Percentiles rank a stretch among this genome's conserved stretches.
phyloP scores from a whole-genome alignment of 2,888 invertebrate genomes.

The Schrankia costaestrigalis region DNA sequence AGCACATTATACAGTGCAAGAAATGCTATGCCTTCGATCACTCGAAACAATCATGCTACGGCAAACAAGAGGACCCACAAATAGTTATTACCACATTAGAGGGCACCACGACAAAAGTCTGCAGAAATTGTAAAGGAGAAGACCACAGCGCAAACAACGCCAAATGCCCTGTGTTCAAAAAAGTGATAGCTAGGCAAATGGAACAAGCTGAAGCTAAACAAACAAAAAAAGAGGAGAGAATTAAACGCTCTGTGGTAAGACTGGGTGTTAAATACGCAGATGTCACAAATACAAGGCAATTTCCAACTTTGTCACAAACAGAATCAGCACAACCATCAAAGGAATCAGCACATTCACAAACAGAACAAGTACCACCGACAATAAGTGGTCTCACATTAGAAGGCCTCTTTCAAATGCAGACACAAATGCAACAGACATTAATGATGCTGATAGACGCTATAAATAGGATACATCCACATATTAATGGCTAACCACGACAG shows the following conservation, averaged over 20 bases:
- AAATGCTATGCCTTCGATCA: conserved; percentile 9
- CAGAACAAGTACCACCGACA: conserved; percentile 4
- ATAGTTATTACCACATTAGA: conserved; percentile 7
- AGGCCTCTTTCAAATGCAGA: no score
- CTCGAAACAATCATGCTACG: conserved; percentile 9
- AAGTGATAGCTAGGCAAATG: conserved; percentile 8
- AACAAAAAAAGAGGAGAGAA: conserved; percentile 7
- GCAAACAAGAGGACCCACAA: conserved; percentile 9
- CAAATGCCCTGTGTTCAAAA: conserved; percentile 9
- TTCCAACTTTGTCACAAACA: conserved; percentile 7
- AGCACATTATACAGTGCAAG: conserved; percentile 4
- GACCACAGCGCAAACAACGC: conserved; percentile 9
- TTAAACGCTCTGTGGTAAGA: conserved; percentile 10
- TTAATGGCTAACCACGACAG: no score
- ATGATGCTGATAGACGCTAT: no score
- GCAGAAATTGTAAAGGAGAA: conserved; percentile 10
- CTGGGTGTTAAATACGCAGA: conserved; percentile 9
- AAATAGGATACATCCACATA: no score
- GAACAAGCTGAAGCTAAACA: conserved; percentile 8
- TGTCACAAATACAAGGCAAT: no score
- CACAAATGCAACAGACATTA: no score
- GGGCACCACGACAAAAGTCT: conserved; percentile 8
- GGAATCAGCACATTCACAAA: conserved; percentile 1
- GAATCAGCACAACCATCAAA: conserved; percentile 5
- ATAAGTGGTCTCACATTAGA: no score